Evolutionary conservation across 2,113 vertebrate species (phyloP).

Genomic region (Lepidothrix coronata): DNA sequence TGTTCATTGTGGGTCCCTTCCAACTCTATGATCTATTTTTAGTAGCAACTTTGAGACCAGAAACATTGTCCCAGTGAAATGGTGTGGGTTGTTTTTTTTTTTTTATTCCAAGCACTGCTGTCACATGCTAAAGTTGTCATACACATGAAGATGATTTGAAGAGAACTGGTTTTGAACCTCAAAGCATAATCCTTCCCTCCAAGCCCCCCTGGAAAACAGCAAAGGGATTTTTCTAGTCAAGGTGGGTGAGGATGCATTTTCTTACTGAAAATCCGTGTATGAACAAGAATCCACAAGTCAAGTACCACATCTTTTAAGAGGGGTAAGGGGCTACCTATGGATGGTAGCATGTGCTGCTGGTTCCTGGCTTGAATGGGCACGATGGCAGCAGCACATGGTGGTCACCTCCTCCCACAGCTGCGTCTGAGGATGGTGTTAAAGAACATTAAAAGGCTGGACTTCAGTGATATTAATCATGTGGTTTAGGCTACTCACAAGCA

Average conservation of each 20-base stretch:
- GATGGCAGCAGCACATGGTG: not conserved
- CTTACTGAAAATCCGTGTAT: not conserved
- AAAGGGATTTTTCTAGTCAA: not conserved
- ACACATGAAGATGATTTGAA: not conserved
- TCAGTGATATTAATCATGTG: not conserved
- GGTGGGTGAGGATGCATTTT: fast-evolving
- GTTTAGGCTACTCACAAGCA: not conserved
- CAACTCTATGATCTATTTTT: not conserved
- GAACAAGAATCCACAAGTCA: not conserved
- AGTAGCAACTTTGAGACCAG: not conserved
- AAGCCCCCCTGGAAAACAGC: not conserved
- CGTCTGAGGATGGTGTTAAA: not conserved
- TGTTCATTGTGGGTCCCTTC: not conserved
- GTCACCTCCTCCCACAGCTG: not conserved
- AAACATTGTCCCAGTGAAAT: not conserved
- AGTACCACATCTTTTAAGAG: not conserved
- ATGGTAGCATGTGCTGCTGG: not conserved
- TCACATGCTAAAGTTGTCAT: not conserved
- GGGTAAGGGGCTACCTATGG: not conserved
- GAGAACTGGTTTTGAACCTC: not conserved
- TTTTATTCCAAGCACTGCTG: not conserved
- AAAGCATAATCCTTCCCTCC: not conserved
- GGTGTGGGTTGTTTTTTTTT: fast-evolving
- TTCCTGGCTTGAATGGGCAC: not conserved
- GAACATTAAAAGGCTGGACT: fast-evolving